These are phyloP conservation scores for Callyntrura guangdongensis DNA, from an alignment of 2,888 invertebrate species.

Conservation along the genomic window DNA sequence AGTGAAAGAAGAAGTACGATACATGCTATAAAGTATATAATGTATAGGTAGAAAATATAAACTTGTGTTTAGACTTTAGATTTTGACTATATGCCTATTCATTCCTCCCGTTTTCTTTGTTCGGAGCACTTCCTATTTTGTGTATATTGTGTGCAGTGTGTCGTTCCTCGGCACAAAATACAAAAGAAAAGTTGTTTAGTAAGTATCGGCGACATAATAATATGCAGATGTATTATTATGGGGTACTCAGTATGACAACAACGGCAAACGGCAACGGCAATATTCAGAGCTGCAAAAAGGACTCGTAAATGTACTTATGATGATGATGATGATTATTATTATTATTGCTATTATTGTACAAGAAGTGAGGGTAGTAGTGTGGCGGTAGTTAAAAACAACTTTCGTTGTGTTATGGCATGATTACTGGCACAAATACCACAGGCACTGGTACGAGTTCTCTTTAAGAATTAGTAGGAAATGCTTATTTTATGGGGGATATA, in stretches of 20 bases:
- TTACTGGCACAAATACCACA: background rate
- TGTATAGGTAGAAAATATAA: too few species aligned
- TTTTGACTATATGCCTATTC: background rate
- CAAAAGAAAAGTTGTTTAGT: slow-evolving; percentile 45
- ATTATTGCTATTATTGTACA: slow-evolving; percentile 43
- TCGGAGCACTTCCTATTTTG: slow-evolving; percentile 53
- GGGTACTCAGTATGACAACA: slow-evolving; percentile 58
- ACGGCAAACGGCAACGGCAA: slow-evolving; percentile 55
- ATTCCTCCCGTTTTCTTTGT: slow-evolving; percentile 8
- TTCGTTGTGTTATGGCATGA: slow-evolving; percentile 5
- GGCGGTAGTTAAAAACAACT: slow-evolving; percentile 8
- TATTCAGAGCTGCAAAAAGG: slow-evolving; percentile 60
- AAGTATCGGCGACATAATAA: slow-evolving; percentile 57
- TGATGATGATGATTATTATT: slow-evolving; percentile 59
- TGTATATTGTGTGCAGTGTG: slow-evolving; percentile 43
- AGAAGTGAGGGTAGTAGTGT: background rate
- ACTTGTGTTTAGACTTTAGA: slow-evolving; percentile 11
- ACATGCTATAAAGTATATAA: slow-evolving; percentile 1
- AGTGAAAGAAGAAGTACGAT: slow-evolving; percentile 18
- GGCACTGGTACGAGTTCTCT: too few species aligned
- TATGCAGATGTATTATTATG: slow-evolving; percentile 65
- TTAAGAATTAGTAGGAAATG: too few species aligned
- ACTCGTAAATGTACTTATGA: slow-evolving; percentile 70
- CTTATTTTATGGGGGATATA: background rate
- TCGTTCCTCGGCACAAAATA: slow-evolving; percentile 4